Percentiles rank a stretch among this genome's conserved stretches.
Conservation (phyloP, 2,797 vertebrate genomes). For the Brotula barbata region DNA sequence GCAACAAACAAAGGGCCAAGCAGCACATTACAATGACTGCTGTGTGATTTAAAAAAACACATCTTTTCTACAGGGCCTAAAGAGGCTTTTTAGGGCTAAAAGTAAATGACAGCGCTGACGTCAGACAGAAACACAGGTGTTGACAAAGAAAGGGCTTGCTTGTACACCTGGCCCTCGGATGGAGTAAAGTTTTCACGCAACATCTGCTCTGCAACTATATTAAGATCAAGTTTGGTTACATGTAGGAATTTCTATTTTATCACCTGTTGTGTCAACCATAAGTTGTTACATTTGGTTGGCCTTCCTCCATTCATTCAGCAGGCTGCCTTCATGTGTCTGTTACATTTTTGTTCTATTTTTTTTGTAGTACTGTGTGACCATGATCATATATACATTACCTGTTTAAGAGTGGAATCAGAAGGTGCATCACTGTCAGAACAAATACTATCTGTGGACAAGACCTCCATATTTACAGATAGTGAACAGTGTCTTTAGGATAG, state of each 20-base stretch:
- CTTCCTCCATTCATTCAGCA: slow-evolving; percentile 31
- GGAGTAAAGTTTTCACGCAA: slow-evolving; percentile 17
- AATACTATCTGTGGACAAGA: slow-evolving; percentile 10
- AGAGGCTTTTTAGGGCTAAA: slow-evolving; percentile 21
- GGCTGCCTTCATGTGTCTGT: slow-evolving; percentile 59
- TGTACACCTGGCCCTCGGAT: slow-evolving; percentile 11
- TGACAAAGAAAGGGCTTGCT: slow-evolving; percentile 17
- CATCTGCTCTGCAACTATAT: slow-evolving; percentile 36
- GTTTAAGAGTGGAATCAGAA: slow-evolving; percentile 43
- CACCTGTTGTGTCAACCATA: slow-evolving; percentile 55
- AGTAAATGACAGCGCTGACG: slow-evolving; percentile 14
- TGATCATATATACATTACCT: slow-evolving; percentile 64
- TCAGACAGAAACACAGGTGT: slow-evolving; percentile 33
- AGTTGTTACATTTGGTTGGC: slow-evolving; percentile 34
- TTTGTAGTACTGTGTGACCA: slow-evolving; percentile 34
- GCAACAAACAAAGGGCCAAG: slow-evolving; percentile 69
- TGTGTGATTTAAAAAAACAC: slow-evolving; percentile 21
- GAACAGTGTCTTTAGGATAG: slow-evolving; percentile 23
- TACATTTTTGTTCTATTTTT: slow-evolving; percentile 39
- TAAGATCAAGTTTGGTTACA: slow-evolving; percentile 40
- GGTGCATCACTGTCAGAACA: slow-evolving; percentile 16
- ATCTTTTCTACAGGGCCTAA: slow-evolving; percentile 29
- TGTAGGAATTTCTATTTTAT: slow-evolving; percentile 60
- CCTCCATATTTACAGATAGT: slow-evolving; percentile 11
- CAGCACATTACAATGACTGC: slow-evolving; percentile 39